These are phyloP conservation scores for Pan troglodytes DNA, from an alignment of 2,113 vertebrate genomes.

Conservation along the genomic window DNA sequence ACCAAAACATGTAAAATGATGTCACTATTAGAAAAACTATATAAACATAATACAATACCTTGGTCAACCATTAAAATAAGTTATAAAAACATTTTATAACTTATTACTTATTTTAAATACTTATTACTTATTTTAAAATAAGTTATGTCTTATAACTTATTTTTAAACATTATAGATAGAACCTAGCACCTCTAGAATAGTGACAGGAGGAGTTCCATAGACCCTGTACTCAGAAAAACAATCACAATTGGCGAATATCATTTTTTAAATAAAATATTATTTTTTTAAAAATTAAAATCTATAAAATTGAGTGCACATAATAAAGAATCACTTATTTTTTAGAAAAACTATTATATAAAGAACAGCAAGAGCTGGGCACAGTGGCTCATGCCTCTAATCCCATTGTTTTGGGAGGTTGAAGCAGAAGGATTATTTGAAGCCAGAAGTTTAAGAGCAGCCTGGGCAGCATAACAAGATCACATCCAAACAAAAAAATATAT, in stretches of 20 bases:
- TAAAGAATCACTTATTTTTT: no score
- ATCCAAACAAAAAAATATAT: no score
- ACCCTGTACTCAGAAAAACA: background rate
- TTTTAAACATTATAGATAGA: background rate
- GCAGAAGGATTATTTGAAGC: no score
- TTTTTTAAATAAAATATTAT: background rate
- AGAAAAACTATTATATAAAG: background rate
- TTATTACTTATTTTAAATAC: no score
- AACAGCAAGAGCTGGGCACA: background rate
- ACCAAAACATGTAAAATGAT: background rate
- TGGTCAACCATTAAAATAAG: background rate
- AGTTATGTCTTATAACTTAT: background rate
- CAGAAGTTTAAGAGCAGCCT: no score
- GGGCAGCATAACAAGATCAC: no score
- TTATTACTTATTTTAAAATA: background rate
- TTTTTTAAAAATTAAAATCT: background rate
- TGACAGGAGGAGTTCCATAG: background rate
- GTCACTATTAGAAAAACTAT: background rate
- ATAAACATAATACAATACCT: background rate
- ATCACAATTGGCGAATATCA: background rate
- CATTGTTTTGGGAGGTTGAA: no score
- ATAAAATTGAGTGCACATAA: background rate
- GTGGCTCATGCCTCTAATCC: no score
- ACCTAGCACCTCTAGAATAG: background rate
- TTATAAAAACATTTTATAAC: background rate